Conservation (phyloP, 1,140 invertebrate species). For the Ceratina calcarata region DNA sequence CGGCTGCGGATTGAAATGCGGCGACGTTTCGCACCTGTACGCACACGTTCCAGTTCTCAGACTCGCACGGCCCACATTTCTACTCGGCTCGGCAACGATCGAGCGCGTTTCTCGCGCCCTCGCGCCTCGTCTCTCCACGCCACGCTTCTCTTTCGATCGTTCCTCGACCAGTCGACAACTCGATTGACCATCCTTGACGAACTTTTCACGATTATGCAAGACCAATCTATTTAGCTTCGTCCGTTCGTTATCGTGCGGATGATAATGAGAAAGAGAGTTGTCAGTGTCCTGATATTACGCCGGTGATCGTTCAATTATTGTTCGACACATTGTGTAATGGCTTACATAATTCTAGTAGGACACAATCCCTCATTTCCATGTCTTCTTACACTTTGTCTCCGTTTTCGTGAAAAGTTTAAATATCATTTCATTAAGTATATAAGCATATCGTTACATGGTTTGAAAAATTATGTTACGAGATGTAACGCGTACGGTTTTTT, state of each 20-base stretch:
- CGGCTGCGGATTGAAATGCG: constrained; percentile 30
- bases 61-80: constrained; percentile 62
- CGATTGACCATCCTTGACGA: constrained; percentile 4
- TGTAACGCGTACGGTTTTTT: neutral
- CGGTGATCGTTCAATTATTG: neutral
- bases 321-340: no score
- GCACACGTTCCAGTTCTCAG: constrained; percentile 67
- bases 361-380: no score
- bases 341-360: no score
- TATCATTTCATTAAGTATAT: no score
- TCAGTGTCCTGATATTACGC: neutral
- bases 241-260: neutral
- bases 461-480: neutral
- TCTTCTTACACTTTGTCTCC: no score
- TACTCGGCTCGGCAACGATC: constrained; percentile 19
- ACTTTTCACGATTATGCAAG: constrained; percentile 14
- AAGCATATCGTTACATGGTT: no score
- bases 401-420: no score
- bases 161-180: neutral
- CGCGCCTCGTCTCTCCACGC: neutral
- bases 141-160: neutral
- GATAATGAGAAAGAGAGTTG: neutral
- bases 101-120: constrained; percentile 17
- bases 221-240: neutral
- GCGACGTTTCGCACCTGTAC: constrained; percentile 64